Evolutionary conservation across 2,113 vertebrate species (phyloP), one percentile per base, ranked within the genome.

Genomic region (Phyllostomus discolor): DNA sequence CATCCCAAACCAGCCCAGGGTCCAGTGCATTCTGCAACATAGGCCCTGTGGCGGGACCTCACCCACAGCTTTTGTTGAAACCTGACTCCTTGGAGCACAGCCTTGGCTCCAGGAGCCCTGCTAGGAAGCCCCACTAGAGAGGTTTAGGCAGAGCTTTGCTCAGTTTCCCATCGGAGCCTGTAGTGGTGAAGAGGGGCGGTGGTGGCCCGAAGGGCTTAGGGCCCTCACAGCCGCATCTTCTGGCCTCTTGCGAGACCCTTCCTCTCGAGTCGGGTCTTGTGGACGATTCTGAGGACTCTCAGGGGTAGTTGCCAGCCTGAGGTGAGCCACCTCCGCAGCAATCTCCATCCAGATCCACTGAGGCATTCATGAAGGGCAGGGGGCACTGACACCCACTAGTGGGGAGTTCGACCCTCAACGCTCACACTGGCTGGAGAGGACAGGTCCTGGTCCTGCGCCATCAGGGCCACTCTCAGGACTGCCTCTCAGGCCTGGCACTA

Each of bases 81-180:
- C 17, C 7, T 26, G 90, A 94, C 4, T 96, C 76, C 57, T 82
- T 57, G n/a, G 80, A 80, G 54, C n/a, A 33, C 12, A 48, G 62
- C 52, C 59, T 91, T 31, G 35, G 59, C 7, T 20, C 48, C 72
- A 10, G 8, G 57, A 70, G 50, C 57, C n/a, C 59, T 70, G 35
- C 41, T 64, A 46, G 46, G n/a, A 79, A 94, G 81, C 76, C 33
- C 46, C 57, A 48, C 12, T 12, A 1, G 54, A 52, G 76, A 94
- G 43, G 5, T 76, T 72, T 90, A 82, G 24, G 90, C 93, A 78
- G 72, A 70, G 46, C 46, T 76, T 82, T 89, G 50, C 46, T 95
- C 54, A 79, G n/a, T 85, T 95, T 92, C 84, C 80, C 78, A 35
- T 84, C 22, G 50, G 50, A 70, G n/a, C 24, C 46, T 64, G 31